These are phyloP conservation scores for Drosophila pseudotakahashii DNA, from an alignment of 2,888 invertebrate genomes.

Conservation along the genomic window DNA sequence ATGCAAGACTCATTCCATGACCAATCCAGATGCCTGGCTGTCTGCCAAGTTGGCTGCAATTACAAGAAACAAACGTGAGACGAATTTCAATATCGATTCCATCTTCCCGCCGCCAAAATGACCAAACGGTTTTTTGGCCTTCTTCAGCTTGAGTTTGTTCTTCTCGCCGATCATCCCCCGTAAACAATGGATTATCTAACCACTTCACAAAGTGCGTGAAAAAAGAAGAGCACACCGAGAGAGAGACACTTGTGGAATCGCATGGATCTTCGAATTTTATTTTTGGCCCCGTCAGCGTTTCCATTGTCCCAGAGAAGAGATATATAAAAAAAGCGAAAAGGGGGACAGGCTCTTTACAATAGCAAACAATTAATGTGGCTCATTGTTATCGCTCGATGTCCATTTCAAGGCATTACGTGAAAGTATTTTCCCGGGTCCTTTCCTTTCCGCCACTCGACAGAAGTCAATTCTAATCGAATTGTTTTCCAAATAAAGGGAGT, in stretches of 20 bases:
- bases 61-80: slow-evolving; percentile 45
- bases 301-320: slow-evolving; percentile 53
- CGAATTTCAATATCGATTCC: slow-evolving; percentile 50
- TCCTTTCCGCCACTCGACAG: slow-evolving; percentile 73
- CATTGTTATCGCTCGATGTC: slow-evolving; percentile 65
- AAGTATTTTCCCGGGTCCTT: slow-evolving; percentile 54
- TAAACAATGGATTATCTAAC: slow-evolving; percentile 81
- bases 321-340: slow-evolving; percentile 3
- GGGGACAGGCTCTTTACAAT: slow-evolving; percentile 50
- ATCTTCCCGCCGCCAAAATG: slow-evolving; percentile 61
- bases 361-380: slow-evolving; percentile 77
- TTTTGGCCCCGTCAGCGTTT: slow-evolving; percentile 50
- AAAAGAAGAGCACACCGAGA: slow-evolving; percentile 48
- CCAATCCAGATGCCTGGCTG: slow-evolving; percentile 37
- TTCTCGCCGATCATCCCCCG: slow-evolving; percentile 42
- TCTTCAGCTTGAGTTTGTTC: slow-evolving; percentile 8
- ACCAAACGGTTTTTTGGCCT: slow-evolving; percentile 47
- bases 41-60: slow-evolving; percentile 52
- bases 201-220: slow-evolving; percentile 76
- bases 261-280: slow-evolving; percentile 36
- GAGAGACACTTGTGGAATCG: slow-evolving; percentile 72
- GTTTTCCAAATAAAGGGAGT: slow-evolving; percentile 67
- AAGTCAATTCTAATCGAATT: slow-evolving; percentile 82
- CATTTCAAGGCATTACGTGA: slow-evolving; percentile 56
- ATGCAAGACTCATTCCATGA: slow-evolving; percentile 19